Base-by-base conservation (phyloP, 2,888 invertebrate genomes). In the Anoplius nigerrimus region DNA sequence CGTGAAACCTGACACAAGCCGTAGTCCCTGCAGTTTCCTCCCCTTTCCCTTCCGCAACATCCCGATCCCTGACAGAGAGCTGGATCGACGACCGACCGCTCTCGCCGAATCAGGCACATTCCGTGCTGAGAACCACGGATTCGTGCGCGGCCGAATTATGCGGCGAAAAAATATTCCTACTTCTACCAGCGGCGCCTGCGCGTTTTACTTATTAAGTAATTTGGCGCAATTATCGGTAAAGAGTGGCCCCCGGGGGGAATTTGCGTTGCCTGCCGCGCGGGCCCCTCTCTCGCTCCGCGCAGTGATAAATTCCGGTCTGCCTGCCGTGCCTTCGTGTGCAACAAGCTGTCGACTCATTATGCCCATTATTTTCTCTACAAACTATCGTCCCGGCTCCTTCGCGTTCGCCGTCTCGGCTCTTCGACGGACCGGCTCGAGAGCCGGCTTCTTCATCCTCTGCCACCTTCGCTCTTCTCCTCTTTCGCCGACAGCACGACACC, bases 151-250 rank as follows among this genome's bases (percentile, higher is more conserved):
- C 24, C 48, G 53, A 55, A 62, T 55, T 55, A 46, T 22, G 42
- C 34, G 52, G 2, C 15, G 16, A 55, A 62, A 56, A 20, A 24
- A 21, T 8, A 16, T 18, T 48, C 48, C 16, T 48, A 5, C 48
- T 48, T 48, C 48, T 18, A 48, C n/a, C 51, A 52, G 43, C 46
- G 18, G 45, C 52, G 43, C 43, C 34, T 16, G 2, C 11, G 21
- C 20, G 51, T 34, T 59, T 59, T 51, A 27, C 52, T 22, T 59
- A 46, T 59, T 65, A 65, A 59, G 48, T 65, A 65, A 59, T 65
- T 64, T 58, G 16, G 18, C 24, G 43, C 34, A 52, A 64, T 64
- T 65, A 65, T 54, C 27, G 22, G 15, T 27, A 5, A 22, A 24
- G 3, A 16, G 21, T 56, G 20, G 43, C 43, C 43, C 4, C 20